Evolutionary conservation across 2,797 vertebrate species (phyloP), one percentile per base, ranked within the genome.

Genomic region (Acomys russatus): DNA sequence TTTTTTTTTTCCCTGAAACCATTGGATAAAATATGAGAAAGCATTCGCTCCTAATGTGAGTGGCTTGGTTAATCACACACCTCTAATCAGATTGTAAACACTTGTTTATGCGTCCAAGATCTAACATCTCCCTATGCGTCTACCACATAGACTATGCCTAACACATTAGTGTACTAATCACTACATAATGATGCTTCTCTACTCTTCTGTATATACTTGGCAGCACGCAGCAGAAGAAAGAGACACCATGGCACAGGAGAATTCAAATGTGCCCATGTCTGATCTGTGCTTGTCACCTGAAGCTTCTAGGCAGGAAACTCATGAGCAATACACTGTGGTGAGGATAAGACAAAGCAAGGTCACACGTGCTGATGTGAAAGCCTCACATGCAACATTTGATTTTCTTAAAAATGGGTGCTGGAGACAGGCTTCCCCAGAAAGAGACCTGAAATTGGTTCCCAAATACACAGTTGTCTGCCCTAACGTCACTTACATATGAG

Each of bases 171-270:
- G 44, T 38, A 76, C 61, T 91, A 78, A 94, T 15, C 23, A 54
- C 79, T 89, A 90, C 74, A 83, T 18, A 20, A 97, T 18, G 6
- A 95, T 44, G 78, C n/a, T 70, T 84, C 5, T 10, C 35, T 84
- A 18, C 15, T 44, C 63, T 90, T 20, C 94, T 56, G 68, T 71
- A 70, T 6, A 82, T 59, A 38, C 33, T 49, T 71, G 30, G 59
- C 10, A 63, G 22, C 56, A 38, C 70, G 44, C 30, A 15, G 9
- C 6, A 54, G 33, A 73, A 88, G 51, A 7, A 51, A 92, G n/a
- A 82, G 4, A 35, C 17, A 38, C 33, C 5, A 70, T n/a, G 23
- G 1, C 17, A 70, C 23, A 63, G 3, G 17, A 73, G 61, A 59
- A 28, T 38, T n/a, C 22, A 56, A 56, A 38, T 44, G 6, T 25